Base-by-base conservation (phyloP, 2,888 invertebrate species). In the Anaspis maculata region DNA sequence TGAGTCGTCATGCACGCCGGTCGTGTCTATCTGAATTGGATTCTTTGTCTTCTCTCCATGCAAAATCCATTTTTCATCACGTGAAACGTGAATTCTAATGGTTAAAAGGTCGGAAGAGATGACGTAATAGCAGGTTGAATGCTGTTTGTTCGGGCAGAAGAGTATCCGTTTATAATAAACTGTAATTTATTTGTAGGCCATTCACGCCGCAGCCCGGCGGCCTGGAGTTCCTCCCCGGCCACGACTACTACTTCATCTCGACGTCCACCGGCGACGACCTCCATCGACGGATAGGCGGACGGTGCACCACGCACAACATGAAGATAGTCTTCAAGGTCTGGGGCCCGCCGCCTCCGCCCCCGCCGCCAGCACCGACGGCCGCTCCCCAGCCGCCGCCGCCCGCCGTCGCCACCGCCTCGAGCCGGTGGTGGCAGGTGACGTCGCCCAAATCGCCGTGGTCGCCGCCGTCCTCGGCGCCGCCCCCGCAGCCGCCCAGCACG, bases 151-250 rank as follows among this genome's bases (percentile, higher is more conserved):
- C n/a, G n/a, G n/a, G n/a, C n/a, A n/a, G n/a, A n/a, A n/a, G n/a
- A n/a, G n/a, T n/a, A n/a, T n/a, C n/a, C n/a, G n/a, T n/a, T n/a
- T n/a, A n/a, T n/a, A n/a, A n/a, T n/a, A n/a, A n/a, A n/a, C n/a
- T n/a, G n/a, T n/a, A n/a, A n/a, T n/a, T n/a, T n/a, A n/a, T n/a
- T n/a, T n/a, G n/a, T n/a, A n/a, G n/a, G 9, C 90, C 91, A 61
- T 94, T 92, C 69, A 91, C 91, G 56, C 92, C 92, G 37, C 91
- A 91, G 66, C 92, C 92, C 47, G 91, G 90, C 49, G 92, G 92
- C 44, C 71, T 92, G 56, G 92, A 94, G 69, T 94, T 94, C 71
- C 79, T 85, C 56, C 89, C 91, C 39, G 92, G 91, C 45, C 87
- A 89, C 67, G 92, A 92, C 66, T 94, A 94, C 67, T 94, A 90